These are phyloP conservation scores for Tetramorium alpestre DNA, from an alignment of 1,140 invertebrate genomes.

Conservation along the genomic window DNA sequence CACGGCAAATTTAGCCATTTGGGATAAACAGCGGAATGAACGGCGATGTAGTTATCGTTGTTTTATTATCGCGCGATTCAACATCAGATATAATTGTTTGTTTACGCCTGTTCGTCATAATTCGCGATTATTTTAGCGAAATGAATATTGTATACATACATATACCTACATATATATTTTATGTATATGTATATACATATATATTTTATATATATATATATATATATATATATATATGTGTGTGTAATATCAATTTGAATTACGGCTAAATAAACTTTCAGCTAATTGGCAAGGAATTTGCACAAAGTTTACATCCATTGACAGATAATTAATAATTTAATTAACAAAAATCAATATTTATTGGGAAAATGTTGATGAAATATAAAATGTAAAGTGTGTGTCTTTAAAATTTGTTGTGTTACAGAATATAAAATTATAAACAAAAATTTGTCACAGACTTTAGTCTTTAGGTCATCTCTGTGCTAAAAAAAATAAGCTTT, in stretches of 20 bases:
- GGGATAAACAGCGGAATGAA: neutral
- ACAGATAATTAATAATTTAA: constrained; percentile 15
- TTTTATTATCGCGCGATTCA: neutral
- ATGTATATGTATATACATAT: neutral
- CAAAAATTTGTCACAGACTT: neutral
- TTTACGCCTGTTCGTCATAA: constrained; percentile 12
- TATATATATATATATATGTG: neutral
- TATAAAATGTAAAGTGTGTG: neutral
- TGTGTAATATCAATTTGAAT: constrained; percentile 9
- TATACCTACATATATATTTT: neutral
- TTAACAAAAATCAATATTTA: constrained; percentile 29
- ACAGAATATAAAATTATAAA: neutral
- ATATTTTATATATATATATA: neutral
- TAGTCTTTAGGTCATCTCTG: neutral
- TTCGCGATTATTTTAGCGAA: constrained; percentile 21
- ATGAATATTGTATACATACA: neutral
- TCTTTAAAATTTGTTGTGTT: neutral
- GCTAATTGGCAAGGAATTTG: constrained; percentile 19
- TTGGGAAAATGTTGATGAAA: neutral
- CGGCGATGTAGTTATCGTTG: neutral
- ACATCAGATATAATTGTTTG: constrained; percentile 8
- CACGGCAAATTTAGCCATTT: neutral
- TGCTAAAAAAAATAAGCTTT: neutral
- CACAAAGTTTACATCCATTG: neutral
- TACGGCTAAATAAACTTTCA: constrained; percentile 26